Percentiles rank a stretch among this genome's conserved stretches.
phyloP scores from a whole-genome alignment of 2,888 invertebrate species.

The Cartodere bifasciata region DNA sequence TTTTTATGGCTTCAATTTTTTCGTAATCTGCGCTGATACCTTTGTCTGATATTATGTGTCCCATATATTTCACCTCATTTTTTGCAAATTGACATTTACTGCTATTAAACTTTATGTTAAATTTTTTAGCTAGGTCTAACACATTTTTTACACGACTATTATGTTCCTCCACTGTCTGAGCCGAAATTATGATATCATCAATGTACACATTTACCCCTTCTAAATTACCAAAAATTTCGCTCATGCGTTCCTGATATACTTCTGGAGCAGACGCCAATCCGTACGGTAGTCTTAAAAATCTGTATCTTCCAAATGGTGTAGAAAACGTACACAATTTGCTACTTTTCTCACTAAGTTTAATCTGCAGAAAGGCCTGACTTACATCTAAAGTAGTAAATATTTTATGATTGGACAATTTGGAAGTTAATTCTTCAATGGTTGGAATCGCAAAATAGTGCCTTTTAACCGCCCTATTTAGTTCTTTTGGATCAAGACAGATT shows the following conservation, averaged over 20 bases:
- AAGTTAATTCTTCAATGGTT: slow-evolving; percentile 4
- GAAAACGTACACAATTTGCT: slow-evolving; percentile 9
- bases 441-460: slow-evolving; percentile 4
- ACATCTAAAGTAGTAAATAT: slow-evolving; percentile 4
- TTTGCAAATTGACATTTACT: slow-evolving; percentile 16
- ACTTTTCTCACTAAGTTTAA: slow-evolving; percentile 6
- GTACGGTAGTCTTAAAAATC: slow-evolving; percentile 7
- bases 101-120: slow-evolving; percentile 12
- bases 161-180: slow-evolving; percentile 10
- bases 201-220: slow-evolving; percentile 12
- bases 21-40: slow-evolving; percentile 5
- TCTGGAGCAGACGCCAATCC: slow-evolving; percentile 9
- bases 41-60: slow-evolving; percentile 13
- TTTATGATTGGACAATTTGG: slow-evolving; percentile 15
- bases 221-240: slow-evolving; percentile 12
- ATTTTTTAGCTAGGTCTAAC: slow-evolving; percentile 11
- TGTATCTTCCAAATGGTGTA: slow-evolving; percentile 19
- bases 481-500: slow-evolving; percentile 5
- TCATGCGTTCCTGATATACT: slow-evolving; percentile 13
- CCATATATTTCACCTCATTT: slow-evolving; percentile 19
- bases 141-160: slow-evolving; percentile 13
- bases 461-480: slow-evolving; percentile 4
- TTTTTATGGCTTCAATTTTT: slow-evolving; percentile 11
- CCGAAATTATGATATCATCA: slow-evolving; percentile 12
- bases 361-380: slow-evolving; percentile 7